A percentile compares a stretch with the other conserved stretches of the same genome.
phyloP scores from a whole-genome alignment of 2,888 invertebrate species.

The Noctua fimbriata region DNA sequence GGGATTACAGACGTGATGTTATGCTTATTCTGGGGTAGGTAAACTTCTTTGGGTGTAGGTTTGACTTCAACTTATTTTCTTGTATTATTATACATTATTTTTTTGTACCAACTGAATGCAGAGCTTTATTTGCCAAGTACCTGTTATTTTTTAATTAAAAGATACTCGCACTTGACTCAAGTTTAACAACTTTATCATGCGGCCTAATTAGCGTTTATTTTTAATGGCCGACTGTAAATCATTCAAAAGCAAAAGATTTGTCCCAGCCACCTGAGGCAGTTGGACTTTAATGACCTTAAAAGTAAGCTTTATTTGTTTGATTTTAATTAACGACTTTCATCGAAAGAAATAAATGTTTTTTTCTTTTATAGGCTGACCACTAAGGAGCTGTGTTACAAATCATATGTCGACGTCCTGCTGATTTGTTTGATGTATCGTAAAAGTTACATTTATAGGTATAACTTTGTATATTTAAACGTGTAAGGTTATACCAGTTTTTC shows the following conservation, averaged over 20 bases:
- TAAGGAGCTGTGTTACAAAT: constrained; percentile 42
- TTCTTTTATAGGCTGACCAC: constrained; percentile 26
- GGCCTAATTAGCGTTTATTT: constrained; percentile 40
- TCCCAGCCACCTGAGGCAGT: constrained; percentile 19
- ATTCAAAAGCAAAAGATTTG: constrained; percentile 25
- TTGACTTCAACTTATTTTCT: not conserved
- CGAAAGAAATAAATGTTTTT: constrained; percentile 34
- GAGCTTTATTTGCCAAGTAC: constrained; percentile 6
- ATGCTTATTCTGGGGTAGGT: not conserved
- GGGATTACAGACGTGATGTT: too few relatives aligned
- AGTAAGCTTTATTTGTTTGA: constrained; percentile 37
- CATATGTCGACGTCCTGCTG: constrained; percentile 27
- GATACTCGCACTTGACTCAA: constrained; percentile 1
- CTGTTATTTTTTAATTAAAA: not conserved
- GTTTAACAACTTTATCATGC: constrained; percentile 16
- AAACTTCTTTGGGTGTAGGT: not conserved
- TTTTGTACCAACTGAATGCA: not conserved
- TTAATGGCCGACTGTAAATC: constrained; percentile 51
- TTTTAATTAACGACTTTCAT: constrained; percentile 56
- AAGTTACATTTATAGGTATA: constrained; percentile 16
- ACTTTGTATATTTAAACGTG: constrained; percentile 5
- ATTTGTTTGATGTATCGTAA: constrained; percentile 34
- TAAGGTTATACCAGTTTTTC: constrained; percentile 40
- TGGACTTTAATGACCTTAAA: constrained; percentile 29
- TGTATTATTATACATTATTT: not conserved